Base-by-base conservation (phyloP, 2,797 vertebrate genomes). In the Trematomus bernacchii region DNA sequence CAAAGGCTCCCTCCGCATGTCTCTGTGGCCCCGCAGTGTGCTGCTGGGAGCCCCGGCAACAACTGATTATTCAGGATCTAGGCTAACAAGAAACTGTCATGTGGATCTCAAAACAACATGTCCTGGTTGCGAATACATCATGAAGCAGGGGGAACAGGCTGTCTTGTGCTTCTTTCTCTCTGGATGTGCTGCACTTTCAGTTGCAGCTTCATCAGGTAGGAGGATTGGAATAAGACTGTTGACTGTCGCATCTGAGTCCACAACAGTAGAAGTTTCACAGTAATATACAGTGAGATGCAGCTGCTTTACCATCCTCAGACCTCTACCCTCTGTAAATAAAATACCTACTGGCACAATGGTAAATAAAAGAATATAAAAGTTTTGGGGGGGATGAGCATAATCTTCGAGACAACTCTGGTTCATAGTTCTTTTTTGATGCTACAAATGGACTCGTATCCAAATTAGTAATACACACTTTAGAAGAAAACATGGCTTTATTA, bases 21-120 rank as follows among this genome's bases (percentile, higher is more conserved):
- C 88, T 87, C 82, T 43, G 78, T 44, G 83, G 83, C 77, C 85
- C 90, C 44, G 15, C 62, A 70, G 85, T 81, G 78, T 77, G 90
- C 83, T 43, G 52, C 84, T 50, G 76, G 82, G 81, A 87, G 87
- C 81, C 74, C 76, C 50, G 50, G 80, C 79, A 91, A 89, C 88
- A 84, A 84, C 90, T 88, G 84, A 94, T 94, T 94, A 92, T 91
- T 91, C 92, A 90, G 81, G 85, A 90, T 83, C 76, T 57, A 44
- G 87, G 81, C 88, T 90, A 90, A 89, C 79, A 85, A 87, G 89
- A 87, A 83, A 84, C 70, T 85, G 88, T 81, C 89, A 75, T 80
- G 87, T 79, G 87, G 88, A 83, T 86, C 82, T 89, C 85, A 76
- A 86, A 87, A 91, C 85, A 85, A 85, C 83, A 87, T 83, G 89